These are phyloP conservation scores for Phenganax subtilis DNA, from an alignment of 92 coral and sea anemone genomes.

Conservation along the genomic window DNA sequence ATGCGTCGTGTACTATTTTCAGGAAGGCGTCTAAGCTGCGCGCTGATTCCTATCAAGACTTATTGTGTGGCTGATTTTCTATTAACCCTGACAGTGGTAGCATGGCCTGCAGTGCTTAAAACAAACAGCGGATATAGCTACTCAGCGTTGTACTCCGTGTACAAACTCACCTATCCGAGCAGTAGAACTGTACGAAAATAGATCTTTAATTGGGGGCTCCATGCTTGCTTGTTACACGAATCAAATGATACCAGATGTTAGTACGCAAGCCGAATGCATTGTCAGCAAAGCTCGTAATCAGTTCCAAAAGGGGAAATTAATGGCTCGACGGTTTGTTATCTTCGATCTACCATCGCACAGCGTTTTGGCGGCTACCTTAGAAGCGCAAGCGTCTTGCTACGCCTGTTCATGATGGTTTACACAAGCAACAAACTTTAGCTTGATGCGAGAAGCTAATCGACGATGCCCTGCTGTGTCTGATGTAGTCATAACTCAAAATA, in stretches of 20 bases:
- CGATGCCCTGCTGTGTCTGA: not conserved
- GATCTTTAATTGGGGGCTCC: not conserved
- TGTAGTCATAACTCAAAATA: constrained; percentile 16
- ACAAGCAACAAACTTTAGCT: constrained; percentile 18
- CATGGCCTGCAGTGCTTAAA: constrained; percentile 20
- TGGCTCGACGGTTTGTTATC: constrained; percentile 17
- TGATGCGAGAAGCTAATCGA: not conserved
- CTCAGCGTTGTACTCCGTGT: not conserved
- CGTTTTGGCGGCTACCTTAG: constrained; percentile 14
- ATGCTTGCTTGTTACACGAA: not conserved
- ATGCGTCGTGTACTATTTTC: constrained; percentile 19
- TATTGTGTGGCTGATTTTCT: constrained; percentile 19
- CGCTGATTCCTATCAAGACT: constrained; percentile 15
- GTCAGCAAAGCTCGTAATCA: constrained; percentile 36
- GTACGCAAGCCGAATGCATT: constrained; percentile 9
- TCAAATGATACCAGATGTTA: constrained; percentile 27
- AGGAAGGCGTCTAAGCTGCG: constrained; percentile 31
- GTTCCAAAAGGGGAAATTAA: constrained; percentile 23
- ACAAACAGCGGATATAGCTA: constrained; percentile 33
- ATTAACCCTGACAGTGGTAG: not conserved
- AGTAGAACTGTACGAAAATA: constrained; percentile 3
- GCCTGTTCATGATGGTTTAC: constrained; percentile 23
- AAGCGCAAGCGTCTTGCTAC: constrained; percentile 18
- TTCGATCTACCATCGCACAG: constrained; percentile 4
- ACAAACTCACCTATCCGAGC: constrained; percentile 22